These are phyloP conservation scores for Drosophila subobscura DNA, from an alignment of 1,140 invertebrate genomes.

Conservation along the genomic window DNA sequence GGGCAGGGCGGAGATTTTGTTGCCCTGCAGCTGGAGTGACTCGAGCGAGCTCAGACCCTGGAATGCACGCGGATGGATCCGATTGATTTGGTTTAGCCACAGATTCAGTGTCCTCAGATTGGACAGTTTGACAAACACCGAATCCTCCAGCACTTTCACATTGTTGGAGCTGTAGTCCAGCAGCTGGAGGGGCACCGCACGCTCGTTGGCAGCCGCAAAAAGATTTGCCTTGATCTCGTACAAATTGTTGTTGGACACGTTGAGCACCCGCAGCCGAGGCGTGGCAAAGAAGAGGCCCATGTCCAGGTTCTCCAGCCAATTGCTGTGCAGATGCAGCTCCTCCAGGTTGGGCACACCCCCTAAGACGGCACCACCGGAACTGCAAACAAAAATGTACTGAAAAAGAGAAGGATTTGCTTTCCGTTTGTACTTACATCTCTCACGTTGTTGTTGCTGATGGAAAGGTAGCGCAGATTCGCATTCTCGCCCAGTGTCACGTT, in stretches of 20 bases:
- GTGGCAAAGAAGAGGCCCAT: slow-evolving; percentile 55
- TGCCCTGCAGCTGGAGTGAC: slow-evolving; percentile 60
- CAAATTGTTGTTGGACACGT: slow-evolving; percentile 70
- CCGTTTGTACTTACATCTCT: slow-evolving; percentile 49
- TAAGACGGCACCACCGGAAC: slow-evolving; percentile 57
- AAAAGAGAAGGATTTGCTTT: not conserved
- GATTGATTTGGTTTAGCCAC: slow-evolving; percentile 56
- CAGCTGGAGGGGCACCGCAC: slow-evolving; percentile 24
- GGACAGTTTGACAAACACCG: slow-evolving; percentile 44
- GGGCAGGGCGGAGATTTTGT: slow-evolving; percentile 54
- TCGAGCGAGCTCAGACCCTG: slow-evolving; percentile 35
- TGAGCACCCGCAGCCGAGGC: slow-evolving; percentile 44
- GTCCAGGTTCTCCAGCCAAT: slow-evolving; percentile 61
- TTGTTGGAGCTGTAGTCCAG: slow-evolving; percentile 76
- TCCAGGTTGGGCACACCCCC: slow-evolving; percentile 52
- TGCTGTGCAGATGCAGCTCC: slow-evolving; percentile 59
- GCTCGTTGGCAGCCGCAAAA: slow-evolving; percentile 39
- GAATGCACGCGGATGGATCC: slow-evolving; percentile 51
- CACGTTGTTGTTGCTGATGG: slow-evolving; percentile 67
- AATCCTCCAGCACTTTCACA: slow-evolving; percentile 39
- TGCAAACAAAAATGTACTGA: slow-evolving; percentile 6
- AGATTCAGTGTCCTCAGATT: slow-evolving; percentile 57
- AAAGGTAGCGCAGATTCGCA: slow-evolving; percentile 47
- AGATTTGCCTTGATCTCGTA: slow-evolving; percentile 39
- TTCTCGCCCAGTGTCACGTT: slow-evolving; percentile 54